Conservation (phyloP, 2,888 invertebrate species). For the Norana najaformis region DNA sequence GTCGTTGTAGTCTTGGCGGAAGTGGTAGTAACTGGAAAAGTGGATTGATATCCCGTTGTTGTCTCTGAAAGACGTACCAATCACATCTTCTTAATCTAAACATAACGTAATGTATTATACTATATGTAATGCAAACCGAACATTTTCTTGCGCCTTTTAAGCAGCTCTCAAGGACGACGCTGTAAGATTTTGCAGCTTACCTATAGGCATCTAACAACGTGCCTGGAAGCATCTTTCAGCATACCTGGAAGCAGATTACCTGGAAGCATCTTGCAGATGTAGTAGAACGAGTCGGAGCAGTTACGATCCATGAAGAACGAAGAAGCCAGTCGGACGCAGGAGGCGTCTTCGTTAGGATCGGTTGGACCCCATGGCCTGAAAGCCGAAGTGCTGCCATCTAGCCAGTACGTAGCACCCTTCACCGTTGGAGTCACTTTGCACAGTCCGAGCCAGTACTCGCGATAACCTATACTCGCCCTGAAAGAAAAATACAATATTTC, state of each 20-base stretch:
- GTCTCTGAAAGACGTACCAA: too few relatives aligned
- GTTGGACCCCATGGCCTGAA: neutral
- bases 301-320: neutral
- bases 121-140: too few relatives aligned
- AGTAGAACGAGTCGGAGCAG: neutral
- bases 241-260: neutral
- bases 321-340: neutral
- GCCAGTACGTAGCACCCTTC: neutral
- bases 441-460: conserved; percentile 16
- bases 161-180: neutral
- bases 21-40: neutral
- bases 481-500: too few relatives aligned
- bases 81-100: too few relatives aligned
- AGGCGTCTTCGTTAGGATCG: neutral
- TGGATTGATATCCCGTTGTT: too few relatives aligned
- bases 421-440: neutral
- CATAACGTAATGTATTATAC: too few relatives aligned
- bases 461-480: neutral
- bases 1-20: neutral
- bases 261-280: conserved; percentile 21
- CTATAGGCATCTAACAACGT: too few relatives aligned
- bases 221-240: neutral
- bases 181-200: neutral
- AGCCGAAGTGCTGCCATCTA: neutral
- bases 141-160: too few relatives aligned